These are phyloP conservation scores for Anguilla rostrata DNA, from an alignment of 2,113 vertebrate species.

Conservation along the genomic window DNA sequence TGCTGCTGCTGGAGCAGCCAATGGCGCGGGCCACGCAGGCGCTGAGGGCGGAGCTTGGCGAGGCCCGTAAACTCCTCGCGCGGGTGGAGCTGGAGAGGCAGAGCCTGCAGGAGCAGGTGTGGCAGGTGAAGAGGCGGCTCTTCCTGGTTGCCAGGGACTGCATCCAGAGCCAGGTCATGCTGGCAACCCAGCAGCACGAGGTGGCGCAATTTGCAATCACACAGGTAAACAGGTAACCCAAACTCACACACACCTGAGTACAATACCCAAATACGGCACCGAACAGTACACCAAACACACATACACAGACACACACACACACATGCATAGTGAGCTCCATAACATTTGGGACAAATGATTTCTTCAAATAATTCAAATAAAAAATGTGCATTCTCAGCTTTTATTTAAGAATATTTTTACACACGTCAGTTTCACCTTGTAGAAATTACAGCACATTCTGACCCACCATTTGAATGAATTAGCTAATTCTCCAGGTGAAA, in stretches of 20 bases:
- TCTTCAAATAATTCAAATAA: no score
- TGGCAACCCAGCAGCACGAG: constrained; percentile 74
- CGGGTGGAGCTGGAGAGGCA: constrained; percentile 76
- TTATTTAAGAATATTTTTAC: no score
- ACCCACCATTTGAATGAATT: no score
- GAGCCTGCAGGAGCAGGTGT: constrained; percentile 74
- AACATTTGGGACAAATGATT: neutral
- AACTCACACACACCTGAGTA: neutral
- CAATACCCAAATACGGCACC: neutral
- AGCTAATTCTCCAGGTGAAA: no score
- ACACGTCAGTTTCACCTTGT: no score
- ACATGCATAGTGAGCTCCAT: neutral
- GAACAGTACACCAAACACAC: neutral
- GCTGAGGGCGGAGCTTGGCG: constrained; percentile 72
- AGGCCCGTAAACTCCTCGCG: constrained; percentile 67
- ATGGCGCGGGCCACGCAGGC: constrained; percentile 72
- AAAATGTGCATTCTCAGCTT: no score
- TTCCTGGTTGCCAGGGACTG: constrained; percentile 80
- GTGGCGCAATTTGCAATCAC: constrained; percentile 73
- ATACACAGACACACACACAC: neutral
- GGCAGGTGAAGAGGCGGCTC: constrained; percentile 78
- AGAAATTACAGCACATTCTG: neutral
- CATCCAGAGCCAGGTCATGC: constrained; percentile 82
- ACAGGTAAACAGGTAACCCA: constrained; percentile 47
- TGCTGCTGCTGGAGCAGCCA: constrained; percentile 74